Conservation (phyloP, 2,113 vertebrate species). For the Crypturellus undulatus region DNA sequence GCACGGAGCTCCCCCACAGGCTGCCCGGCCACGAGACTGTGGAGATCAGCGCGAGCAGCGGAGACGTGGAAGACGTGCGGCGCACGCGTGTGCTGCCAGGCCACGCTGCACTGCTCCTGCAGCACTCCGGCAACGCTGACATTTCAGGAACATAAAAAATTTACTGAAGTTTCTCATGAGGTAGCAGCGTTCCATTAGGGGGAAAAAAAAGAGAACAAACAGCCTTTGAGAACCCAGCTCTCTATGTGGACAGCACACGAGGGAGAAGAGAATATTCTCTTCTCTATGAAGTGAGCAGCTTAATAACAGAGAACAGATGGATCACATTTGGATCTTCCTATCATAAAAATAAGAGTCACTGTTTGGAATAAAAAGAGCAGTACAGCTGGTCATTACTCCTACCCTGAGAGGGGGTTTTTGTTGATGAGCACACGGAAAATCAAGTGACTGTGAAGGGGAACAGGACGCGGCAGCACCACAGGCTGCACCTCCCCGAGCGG, state of each 20-base stretch:
- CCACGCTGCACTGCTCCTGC: accelerated
- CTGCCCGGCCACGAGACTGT: accelerated
- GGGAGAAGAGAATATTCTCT: neutral
- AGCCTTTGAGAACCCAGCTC: neutral
- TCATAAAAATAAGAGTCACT: slow-evolving; percentile 20
- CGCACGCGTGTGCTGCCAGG: accelerated
- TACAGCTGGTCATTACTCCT: slow-evolving; percentile 40
- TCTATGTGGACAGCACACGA: neutral
- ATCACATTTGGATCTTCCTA: neutral
- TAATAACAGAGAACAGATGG: slow-evolving; percentile 43
- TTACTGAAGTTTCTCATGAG: accelerated
- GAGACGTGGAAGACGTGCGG: accelerated
- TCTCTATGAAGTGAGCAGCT: slow-evolving; percentile 62
- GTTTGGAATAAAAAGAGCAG: neutral
- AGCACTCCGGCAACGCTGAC: neutral
- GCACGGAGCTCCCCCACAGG: accelerated
- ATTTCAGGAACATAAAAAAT: accelerated
- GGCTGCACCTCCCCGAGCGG: accelerated
- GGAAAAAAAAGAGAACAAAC: neutral
- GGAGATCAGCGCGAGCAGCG: accelerated
- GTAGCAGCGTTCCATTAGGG: accelerated
- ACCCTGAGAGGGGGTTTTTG: neutral
- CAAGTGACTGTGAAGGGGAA: neutral
- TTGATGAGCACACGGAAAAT: neutral
- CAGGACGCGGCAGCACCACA: accelerated